Base-by-base conservation (phyloP, 1,140 invertebrate species). In the Tigriopus japonicus region DNA sequence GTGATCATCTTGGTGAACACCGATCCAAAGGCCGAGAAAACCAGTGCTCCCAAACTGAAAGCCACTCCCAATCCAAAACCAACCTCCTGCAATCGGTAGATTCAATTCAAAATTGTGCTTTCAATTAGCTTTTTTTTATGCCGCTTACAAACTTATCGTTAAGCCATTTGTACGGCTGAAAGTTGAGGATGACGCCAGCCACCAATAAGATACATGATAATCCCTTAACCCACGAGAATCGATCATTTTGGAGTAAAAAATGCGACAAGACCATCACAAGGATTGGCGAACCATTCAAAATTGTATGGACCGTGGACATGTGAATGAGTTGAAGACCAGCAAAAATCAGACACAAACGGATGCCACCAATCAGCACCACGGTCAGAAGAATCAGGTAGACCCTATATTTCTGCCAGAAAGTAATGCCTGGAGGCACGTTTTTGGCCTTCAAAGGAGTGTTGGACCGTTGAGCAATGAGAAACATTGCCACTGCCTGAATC, bases 1-100 rank as follows among this genome's bases (percentile, higher is more conserved):
- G 52, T 23, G n/a, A 54, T 54, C 21, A 23, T 54, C 45, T 54
- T 54, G 1, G 52, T 54, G 35, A 54, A 54, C 14, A 54, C 52
- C 13, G 52, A 54, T 7, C 52, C 52, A 15, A 6, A 23, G 21
- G 52, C 52, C 2, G 52, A 54, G 14, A 54, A 28, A 6, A 54
- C 24, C n/a, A 54, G 17, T 15, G 52, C 52, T 23, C 52, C 52
- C 28, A 35, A 35, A 35, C 28, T 35, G 14, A 54, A 23, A 12
- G 52, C 52, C 17, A 54, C 35, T 3, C 21, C 14, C 19, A 23
- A 54, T 6, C 52, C 52, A 54, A 21, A 21, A 28, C 21, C 35
- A 54, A 23, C 17, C 13, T 54, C 52, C 35, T 54, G 19, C 21
- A 54, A 54, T 6, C 10, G 35, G 6, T 54, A 21, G 10, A 54